Evolutionary conservation across 2,888 invertebrate genomes (phyloP).

Genomic region (Spodoptera littoralis): DNA sequence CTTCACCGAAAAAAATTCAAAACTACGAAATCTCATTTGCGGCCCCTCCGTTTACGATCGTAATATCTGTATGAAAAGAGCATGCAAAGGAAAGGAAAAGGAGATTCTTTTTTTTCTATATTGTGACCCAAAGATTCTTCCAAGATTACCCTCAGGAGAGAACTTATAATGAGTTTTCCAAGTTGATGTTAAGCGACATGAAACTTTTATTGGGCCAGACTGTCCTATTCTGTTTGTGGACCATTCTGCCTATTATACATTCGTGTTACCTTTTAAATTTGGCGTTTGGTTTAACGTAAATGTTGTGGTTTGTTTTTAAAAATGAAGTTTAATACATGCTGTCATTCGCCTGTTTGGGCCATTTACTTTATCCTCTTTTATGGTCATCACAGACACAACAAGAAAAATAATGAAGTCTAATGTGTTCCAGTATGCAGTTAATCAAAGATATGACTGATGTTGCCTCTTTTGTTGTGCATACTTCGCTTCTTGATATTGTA

Average conservation of each 20-base stretch:
- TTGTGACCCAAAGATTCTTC: slow-evolving; percentile 22
- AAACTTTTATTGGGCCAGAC: slow-evolving; percentile 38
- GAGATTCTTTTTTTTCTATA: slow-evolving; percentile 26
- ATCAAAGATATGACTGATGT: too few species aligned
- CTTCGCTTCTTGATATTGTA: too few species aligned
- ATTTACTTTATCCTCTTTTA: too few species aligned
- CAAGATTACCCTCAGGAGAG: slow-evolving; percentile 30
- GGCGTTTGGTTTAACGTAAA: background rate
- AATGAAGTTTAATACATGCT: too few species aligned
- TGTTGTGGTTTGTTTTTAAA: background rate
- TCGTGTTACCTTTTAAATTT: too few species aligned
- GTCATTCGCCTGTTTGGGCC: too few species aligned
- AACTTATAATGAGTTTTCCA: slow-evolving; percentile 54
- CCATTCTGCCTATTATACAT: slow-evolving; percentile 1
- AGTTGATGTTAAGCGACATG: slow-evolving; percentile 23
- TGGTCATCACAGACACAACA: too few species aligned
- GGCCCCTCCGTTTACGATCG: slow-evolving; percentile 26
- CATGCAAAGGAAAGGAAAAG: slow-evolving; percentile 19
- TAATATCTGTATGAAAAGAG: slow-evolving; percentile 29
- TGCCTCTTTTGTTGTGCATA: too few species aligned
- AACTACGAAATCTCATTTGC: slow-evolving; percentile 16
- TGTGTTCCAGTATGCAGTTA: too few species aligned
- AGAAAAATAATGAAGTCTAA: too few species aligned
- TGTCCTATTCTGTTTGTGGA: slow-evolving; percentile 18
- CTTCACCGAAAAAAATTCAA: slow-evolving; percentile 11